Base-by-base conservation (phyloP, 2,888 invertebrate genomes). In the Cheilosia vulpina region DNA sequence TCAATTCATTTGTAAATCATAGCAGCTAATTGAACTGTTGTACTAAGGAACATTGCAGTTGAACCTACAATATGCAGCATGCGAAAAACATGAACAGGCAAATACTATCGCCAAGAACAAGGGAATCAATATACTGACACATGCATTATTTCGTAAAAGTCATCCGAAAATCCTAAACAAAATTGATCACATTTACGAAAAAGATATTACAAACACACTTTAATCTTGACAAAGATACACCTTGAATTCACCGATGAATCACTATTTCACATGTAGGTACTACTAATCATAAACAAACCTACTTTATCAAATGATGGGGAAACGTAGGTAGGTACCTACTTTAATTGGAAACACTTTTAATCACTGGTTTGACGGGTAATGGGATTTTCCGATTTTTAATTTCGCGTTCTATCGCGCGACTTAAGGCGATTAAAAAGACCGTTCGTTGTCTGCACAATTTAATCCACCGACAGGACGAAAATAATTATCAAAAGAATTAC, bases 121-220 rank as follows among this genome's bases (percentile, higher is more conserved):
- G 1, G 1, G 17, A 47, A n/a, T 9, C 7, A 43, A 24, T 17
- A 27, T 52, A 27, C 24, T 45, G 52, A 66, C 75, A 52, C 47
- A 76, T 43, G 58, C 57, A 27, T 65, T 65, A 27, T 15, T 34
- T 19, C 43, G 17, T 17, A 15, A 6, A 45, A 60, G 58, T 55
- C 77, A 77, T 62, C 68, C 69, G 31, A 77, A 77, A 77, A 62
- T 62, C 68, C 77, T 69, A 62, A 68, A 60, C 43, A 53, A 69
- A 69, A 77, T 77, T 68, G 55, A 77, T 77, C 53, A 43, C 66
- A 45, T 11, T 50, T 55, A 34, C 34, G n/a, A 53, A 11, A 47
- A n/a, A 45, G 15, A 45, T 9, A 52, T 34, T 9, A 27, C 41
- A 9, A 21, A 60, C 17, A 38, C 75, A 65, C 55, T 65, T 63